phyloP scores from a whole-genome alignment of 1,140 invertebrate genomes.

The Drosophila littoralis region DNA sequence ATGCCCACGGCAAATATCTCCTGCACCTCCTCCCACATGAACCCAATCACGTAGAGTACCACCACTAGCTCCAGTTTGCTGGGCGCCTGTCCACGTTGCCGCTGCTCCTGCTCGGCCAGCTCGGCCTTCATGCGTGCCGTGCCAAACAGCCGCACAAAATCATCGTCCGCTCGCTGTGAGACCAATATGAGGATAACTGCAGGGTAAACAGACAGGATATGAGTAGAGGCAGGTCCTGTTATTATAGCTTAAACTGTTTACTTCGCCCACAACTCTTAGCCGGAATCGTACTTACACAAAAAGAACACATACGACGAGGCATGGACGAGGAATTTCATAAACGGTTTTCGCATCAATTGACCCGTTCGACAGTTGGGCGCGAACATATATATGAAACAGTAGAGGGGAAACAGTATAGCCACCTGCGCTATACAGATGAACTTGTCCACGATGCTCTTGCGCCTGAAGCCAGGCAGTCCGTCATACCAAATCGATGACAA shows the following conservation, averaged over 20 bases:
- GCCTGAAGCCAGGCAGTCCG: slow-evolving; percentile 93
- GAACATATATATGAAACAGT: slow-evolving; percentile 92
- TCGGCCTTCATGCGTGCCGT: slow-evolving; percentile 87
- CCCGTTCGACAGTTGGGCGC: slow-evolving; percentile 91
- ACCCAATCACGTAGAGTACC: slow-evolving; percentile 92
- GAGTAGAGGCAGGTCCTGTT: slow-evolving; percentile 15
- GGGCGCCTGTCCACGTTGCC: slow-evolving; percentile 91
- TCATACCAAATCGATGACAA: slow-evolving; percentile 96
- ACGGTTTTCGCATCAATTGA: slow-evolving; percentile 93
- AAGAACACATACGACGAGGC: slow-evolving; percentile 97
- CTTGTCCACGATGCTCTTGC: slow-evolving; percentile 89
- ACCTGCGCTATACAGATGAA: slow-evolving; percentile 90
- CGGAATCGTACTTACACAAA: slow-evolving; percentile 87
- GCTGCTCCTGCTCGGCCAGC: slow-evolving; percentile 87
- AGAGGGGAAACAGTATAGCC: slow-evolving; percentile 93
- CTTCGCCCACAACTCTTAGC: background rate
- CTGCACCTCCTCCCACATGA: slow-evolving; percentile 95
- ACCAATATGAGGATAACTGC: slow-evolving; percentile 93
- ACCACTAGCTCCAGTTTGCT: slow-evolving; percentile 92
- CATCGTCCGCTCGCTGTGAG: slow-evolving; percentile 92
- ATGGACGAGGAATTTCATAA: slow-evolving; percentile 97
- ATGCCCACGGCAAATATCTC: slow-evolving; percentile 95
- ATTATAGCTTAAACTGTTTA: slow-evolving; percentile 36
- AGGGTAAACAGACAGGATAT: slow-evolving; percentile 57
- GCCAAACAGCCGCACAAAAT: slow-evolving; percentile 90